phyloP scores from a whole-genome alignment of 2,888 invertebrate species.

The Calameuta pallipes region DNA sequence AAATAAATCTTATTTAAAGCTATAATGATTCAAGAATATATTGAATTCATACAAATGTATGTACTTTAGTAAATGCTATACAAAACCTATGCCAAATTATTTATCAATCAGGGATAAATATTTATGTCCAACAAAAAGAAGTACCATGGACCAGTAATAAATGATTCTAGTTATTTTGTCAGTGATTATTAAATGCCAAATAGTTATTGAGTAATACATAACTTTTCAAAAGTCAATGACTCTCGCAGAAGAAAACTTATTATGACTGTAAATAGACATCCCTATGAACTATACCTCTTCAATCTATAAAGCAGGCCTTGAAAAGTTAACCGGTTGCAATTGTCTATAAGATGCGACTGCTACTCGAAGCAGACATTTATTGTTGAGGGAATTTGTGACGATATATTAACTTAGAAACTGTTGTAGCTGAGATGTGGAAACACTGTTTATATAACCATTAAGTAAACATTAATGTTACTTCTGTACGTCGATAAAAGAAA shows the following conservation, averaged over 20 bases:
- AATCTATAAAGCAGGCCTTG: not conserved
- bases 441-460: constrained; percentile 28
- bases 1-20: not conserved
- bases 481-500: constrained; percentile 30
- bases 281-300: not conserved
- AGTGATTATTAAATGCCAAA: not conserved
- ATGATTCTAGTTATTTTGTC: not conserved
- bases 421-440: constrained; percentile 9
- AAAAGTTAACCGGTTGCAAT: not conserved
- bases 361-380: not conserved
- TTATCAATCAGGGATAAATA: not conserved
- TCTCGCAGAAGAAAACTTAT: not conserved
- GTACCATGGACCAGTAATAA: constrained; percentile 1
- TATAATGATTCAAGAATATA: not conserved
- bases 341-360: not conserved
- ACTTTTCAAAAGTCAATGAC: not conserved
- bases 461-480: constrained; percentile 23
- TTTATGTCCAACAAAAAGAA: not conserved
- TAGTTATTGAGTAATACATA: not conserved
- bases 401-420: not conserved
- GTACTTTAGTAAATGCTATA: not conserved
- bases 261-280: not conserved
- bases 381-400: not conserved
- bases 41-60: not conserved
- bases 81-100: not conserved